Percentiles rank a stretch among this genome's conserved stretches.
Conservation (phyloP, 1,140 invertebrate genomes). For the Gonioctena quinquepunctata region DNA sequence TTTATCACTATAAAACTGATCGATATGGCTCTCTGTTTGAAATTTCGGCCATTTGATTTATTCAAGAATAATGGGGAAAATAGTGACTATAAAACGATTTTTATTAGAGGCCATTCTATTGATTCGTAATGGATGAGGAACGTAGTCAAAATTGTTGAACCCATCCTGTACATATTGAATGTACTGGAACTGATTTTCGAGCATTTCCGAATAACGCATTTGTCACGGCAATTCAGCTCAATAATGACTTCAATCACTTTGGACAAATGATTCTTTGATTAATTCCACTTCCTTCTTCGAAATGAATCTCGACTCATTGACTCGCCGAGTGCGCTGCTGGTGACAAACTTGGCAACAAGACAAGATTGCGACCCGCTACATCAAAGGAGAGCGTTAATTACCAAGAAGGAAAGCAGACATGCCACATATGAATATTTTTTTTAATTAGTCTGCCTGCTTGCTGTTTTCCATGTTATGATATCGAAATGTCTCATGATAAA, state of each 20-base stretch:
- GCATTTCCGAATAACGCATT: no score
- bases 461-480: constrained; percentile 13
- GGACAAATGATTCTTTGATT: not conserved
- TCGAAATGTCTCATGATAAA: constrained; percentile 12
- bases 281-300: not conserved
- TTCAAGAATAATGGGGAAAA: no score
- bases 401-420: not conserved
- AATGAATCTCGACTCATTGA: not conserved
- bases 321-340: not conserved
- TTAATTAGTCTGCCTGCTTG: constrained; percentile 21
- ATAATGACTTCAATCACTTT: not conserved
- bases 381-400: constrained; percentile 16
- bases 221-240: no score
- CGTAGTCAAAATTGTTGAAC: no score
- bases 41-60: no score
- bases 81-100: no score
- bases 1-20: no score
- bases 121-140: no score
- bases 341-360: not conserved
- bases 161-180: no score
- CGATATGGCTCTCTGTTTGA: no score
- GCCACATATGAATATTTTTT: constrained; percentile 20
- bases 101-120: no score
- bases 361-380: not conserved
- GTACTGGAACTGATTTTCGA: no score